Percentiles rank a stretch among this genome's conserved stretches.
phyloP scores from a whole-genome alignment of 2,113 vertebrate genomes.

The Urocitellus parryii region DNA sequence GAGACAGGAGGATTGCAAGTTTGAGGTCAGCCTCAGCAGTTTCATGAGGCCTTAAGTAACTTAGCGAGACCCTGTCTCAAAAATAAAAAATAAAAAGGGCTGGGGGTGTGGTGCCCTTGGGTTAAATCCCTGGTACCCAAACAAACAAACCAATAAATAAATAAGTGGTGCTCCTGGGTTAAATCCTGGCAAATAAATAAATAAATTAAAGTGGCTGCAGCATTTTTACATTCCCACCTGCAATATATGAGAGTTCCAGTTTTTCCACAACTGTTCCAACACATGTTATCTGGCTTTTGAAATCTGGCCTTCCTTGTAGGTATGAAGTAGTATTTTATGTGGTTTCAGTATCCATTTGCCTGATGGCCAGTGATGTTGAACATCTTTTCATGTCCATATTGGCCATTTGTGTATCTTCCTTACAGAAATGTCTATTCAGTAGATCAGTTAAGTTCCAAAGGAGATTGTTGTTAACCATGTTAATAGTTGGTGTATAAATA shows the following conservation, averaged over 20 bases:
- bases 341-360: conserved; percentile 47
- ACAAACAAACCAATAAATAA: no score
- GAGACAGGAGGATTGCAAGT: no score
- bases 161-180: no score
- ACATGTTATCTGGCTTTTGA: conserved; percentile 14
- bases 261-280: background rate
- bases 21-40: no score
- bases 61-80: no score
- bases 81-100: no score
- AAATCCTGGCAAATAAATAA: no score
- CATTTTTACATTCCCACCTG: conserved; percentile 26
- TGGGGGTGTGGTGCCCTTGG: no score
- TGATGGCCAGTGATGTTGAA: background rate
- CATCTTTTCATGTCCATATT: conserved; percentile 40
- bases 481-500: conserved; percentile 19
- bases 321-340: conserved; percentile 19
- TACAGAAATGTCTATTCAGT: conserved; percentile 18
- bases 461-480: conserved; percentile 36
- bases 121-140: no score
- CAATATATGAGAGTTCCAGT: background rate
- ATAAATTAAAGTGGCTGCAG: background rate
- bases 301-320: background rate
- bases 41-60: no score
- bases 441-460: conserved; percentile 51
- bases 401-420: conserved; percentile 53